Evolutionary conservation across 2,797 vertebrate species (phyloP), one percentile per base, ranked within the genome.

Genomic region (Telmatherina bonti): DNA sequence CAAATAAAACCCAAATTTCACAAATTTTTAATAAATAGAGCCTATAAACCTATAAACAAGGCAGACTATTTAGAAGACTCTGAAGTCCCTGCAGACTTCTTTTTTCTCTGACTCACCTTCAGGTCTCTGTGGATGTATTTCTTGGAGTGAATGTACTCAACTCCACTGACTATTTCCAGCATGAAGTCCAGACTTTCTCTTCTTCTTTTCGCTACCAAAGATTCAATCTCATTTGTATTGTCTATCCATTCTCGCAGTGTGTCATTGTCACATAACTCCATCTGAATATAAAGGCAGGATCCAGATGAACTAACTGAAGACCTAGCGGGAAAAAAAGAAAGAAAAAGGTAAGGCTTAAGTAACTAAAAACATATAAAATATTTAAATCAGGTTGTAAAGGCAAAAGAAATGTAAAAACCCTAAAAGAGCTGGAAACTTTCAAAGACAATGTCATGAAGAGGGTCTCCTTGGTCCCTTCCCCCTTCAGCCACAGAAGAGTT

Each of bases 91-190:
- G 30, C 3, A 30, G 30, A 8, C 31, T 33, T 49, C 12, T 22
- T n/a, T 22, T 11, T 11, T 7, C 33, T 35, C 47, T 4, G 10
- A 49, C 62, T 75, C 51, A 97, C 96, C 94, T 98, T 98, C 3
- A 98, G 94, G 81, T 98, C 96, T 85, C 96, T 93, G 88, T 98
- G 96, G 85, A 97, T 94, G 70, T 94, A 84, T 0, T 11, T 6
- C 51, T 88, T 0, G 12, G 67, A 87, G 85, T 97, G 97, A 84
- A 97, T 93, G 72, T 94, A 95, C 2, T 90, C 0, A 0, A 97
- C 95, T 49, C 95, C 96, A 51, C 69, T 4, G 35, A 92, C 41
- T 75, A 97, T 93, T 85, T 97, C 93, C 24, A 68, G 65, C 83
- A 88, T 91, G 18, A 94, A 91, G 1, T 0, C 6, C 20, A 93